phyloP scores from a whole-genome alignment of 53 echinoderm and acorn worm genomes.

The Paracentrotus lividus region DNA sequence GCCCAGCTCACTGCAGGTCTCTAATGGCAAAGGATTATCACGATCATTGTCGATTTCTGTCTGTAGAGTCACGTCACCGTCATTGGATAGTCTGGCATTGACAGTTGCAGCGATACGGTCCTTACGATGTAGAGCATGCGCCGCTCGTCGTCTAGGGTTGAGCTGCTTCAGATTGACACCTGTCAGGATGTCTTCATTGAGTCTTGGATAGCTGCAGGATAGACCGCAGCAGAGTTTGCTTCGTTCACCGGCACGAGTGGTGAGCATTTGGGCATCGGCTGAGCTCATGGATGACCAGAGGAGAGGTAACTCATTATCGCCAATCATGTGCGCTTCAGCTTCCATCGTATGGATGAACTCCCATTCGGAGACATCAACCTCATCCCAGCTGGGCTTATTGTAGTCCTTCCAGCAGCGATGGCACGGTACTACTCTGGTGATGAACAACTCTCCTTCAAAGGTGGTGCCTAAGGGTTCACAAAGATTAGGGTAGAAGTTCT shows the following conservation, averaged over 20 bases:
- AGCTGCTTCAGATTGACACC: slow-evolving; percentile 43
- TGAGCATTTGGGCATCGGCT: slow-evolving; percentile 57
- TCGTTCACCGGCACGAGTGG: neutral
- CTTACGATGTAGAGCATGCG: slow-evolving; percentile 48
- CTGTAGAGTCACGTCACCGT: slow-evolving; percentile 65
- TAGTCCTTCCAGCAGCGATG: slow-evolving; percentile 91
- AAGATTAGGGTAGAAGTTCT: slow-evolving; percentile 96
- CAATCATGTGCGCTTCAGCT: slow-evolving; percentile 63
- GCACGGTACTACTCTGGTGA: slow-evolving; percentile 93
- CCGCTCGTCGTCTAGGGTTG: slow-evolving; percentile 50
- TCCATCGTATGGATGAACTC: slow-evolving; percentile 83
- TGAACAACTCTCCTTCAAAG: slow-evolving; percentile 92
- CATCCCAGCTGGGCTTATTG: slow-evolving; percentile 82
- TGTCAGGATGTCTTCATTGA: slow-evolving; percentile 43
- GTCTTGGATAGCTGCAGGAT: slow-evolving; percentile 72
- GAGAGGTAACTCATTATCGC: slow-evolving; percentile 69
- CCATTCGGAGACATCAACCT: slow-evolving; percentile 92
- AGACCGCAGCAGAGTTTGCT: slow-evolving; percentile 82
- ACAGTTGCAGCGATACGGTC: slow-evolving; percentile 59
- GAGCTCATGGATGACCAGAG: slow-evolving; percentile 72
- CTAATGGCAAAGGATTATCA: slow-evolving; percentile 24
- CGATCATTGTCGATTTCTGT: slow-evolving; percentile 59
- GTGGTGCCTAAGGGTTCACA: slow-evolving; percentile 93
- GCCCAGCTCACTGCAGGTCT: slow-evolving; percentile 70
- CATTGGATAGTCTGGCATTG: neutral